Base-by-base conservation (phyloP, 2,113 vertebrate species). In the Python bivittatus region DNA sequence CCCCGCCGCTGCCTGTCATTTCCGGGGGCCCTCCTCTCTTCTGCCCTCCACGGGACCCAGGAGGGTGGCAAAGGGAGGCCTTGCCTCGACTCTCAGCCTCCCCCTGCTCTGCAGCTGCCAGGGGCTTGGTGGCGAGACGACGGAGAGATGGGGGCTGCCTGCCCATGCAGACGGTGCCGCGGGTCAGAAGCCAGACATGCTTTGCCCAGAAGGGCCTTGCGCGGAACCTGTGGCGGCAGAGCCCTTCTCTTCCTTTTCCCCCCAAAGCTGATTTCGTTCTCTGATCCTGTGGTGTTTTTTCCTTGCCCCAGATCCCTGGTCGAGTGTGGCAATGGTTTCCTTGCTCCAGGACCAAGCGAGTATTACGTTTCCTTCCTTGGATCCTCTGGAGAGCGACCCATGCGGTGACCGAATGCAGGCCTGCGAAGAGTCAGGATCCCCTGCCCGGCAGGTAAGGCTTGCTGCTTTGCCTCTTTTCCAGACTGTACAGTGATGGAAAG, bases 341-440 rank as follows among this genome's bases (percentile, higher is more conserved):
- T 92, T 98, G 83, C 97, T 98, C 90, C 97, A 97, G 27, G 96
- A 97, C 15, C 97, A 98, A 90, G 96, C 97, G 85, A 97, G 96
- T 60, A 96, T 98, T 95, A 96, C 96, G 0, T 97, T 98, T 92
- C 95, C 97, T 0, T 92, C 97, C 42, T 93, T 96, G 25, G 95
- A 97, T 92, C 64, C 97, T 94, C 95, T 98, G 96, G 98, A 98
- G 89, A 96, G 96, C 27, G 96, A 97, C 61, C 97, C 96, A 54
- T 95, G 95, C 87, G 94, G 96, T 79, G 96, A 98, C 96, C 94
- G 96, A 48, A 98, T 98, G 97, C 97, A 97, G 96, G 95, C 97
- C 42, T 97, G 97, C 13, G 96, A 96, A 93, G 97, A 96, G 92
- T 96, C 97, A 58, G 91, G 94, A 95, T 97, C 97, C 86, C 97